These are phyloP conservation scores for Oxytorus armatus DNA, from an alignment of 2,888 invertebrate genomes.

Conservation along the genomic window DNA sequence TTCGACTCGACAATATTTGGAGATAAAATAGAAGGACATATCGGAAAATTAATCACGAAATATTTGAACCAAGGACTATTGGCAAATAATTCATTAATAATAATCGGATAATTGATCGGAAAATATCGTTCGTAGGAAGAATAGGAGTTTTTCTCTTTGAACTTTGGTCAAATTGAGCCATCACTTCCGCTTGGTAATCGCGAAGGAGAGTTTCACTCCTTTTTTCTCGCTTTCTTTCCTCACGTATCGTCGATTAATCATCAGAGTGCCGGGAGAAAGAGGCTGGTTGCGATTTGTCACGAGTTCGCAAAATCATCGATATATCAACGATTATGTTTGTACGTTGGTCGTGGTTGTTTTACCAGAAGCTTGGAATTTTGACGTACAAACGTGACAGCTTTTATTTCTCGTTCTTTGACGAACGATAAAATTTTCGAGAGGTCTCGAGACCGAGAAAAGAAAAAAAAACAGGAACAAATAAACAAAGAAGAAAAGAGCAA, in stretches of 20 bases:
- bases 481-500: not conserved
- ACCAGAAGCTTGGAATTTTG: constrained; percentile 34
- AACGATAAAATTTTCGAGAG: constrained; percentile 33
- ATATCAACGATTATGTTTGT: constrained; percentile 46
- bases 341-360: constrained; percentile 37
- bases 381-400: constrained; percentile 36
- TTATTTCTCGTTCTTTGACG: constrained; percentile 22
- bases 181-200: not conserved
- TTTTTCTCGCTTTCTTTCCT: not conserved
- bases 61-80: not conserved
- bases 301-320: constrained; percentile 18
- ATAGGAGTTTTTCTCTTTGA: too few species aligned
- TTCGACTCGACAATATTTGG: too few species aligned
- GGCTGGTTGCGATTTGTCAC: constrained; percentile 54
- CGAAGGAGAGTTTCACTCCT: not conserved
- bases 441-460: not conserved
- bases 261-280: too few species aligned
- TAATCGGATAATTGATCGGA: too few species aligned
- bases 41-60: too few species aligned
- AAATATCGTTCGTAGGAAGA: too few species aligned
- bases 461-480: not conserved
- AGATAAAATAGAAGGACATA: too few species aligned
- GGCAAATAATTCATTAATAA: not conserved
- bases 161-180: too few species aligned
- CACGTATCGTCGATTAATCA: constrained; percentile 13